These are phyloP conservation scores for Drosophila diplacantha DNA, from an alignment of 2,888 invertebrate species.

Conservation along the genomic window DNA sequence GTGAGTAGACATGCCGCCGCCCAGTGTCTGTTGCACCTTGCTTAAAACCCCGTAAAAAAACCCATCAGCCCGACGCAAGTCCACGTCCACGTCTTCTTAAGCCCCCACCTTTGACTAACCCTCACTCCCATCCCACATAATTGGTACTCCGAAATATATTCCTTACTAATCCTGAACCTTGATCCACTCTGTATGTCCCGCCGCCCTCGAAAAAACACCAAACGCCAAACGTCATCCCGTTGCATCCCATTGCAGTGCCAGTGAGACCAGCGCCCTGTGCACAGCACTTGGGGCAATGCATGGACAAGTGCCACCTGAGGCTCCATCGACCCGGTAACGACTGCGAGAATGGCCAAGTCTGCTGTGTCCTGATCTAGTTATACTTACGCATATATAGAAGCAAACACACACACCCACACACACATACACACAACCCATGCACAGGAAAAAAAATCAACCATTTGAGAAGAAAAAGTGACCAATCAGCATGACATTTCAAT, in stretches of 20 bases:
- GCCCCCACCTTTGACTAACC: neutral
- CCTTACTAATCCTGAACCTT: constrained; percentile 12
- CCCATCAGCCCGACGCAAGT: constrained; percentile 13
- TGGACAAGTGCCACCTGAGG: constrained; percentile 62
- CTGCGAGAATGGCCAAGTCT: constrained; percentile 72
- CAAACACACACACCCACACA: constrained; percentile 10
- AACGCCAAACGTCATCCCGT: constrained; percentile 31
- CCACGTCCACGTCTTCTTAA: neutral
- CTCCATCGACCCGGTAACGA: constrained; percentile 74
- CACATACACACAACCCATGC: constrained; percentile 12
- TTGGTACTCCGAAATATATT: constrained; percentile 11
- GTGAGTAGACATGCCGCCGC: constrained; percentile 60
- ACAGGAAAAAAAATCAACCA: neutral
- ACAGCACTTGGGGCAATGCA: constrained; percentile 74
- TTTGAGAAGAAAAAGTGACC: neutral
- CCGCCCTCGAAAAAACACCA: constrained; percentile 23
- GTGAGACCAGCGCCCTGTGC: constrained; percentile 74
- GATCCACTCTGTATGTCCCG: constrained; percentile 25
- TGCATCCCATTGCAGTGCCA: constrained; percentile 64
- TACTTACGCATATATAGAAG: constrained; percentile 10
- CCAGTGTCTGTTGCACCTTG: constrained; percentile 8
- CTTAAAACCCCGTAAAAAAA: constrained; percentile 30
- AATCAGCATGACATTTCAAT: neutral
- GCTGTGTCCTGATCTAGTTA: constrained; percentile 72
- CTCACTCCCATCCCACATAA: neutral